Evolutionary conservation across 2,113 vertebrate genomes (phyloP).

Genomic region (Pollimyrus isidori): DNA sequence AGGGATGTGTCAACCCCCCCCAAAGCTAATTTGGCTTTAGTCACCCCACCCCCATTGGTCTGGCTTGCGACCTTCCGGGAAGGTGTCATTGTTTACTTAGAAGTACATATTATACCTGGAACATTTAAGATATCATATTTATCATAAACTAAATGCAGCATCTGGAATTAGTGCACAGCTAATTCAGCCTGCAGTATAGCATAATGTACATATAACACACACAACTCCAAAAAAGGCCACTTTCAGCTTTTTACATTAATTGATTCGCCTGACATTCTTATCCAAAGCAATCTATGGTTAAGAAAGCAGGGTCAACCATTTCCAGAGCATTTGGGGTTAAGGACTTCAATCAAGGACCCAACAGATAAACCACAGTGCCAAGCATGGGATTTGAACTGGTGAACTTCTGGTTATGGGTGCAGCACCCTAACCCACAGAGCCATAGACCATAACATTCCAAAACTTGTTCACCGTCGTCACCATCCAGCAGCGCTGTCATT

Average conservation of each 20-base stretch:
- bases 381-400: background rate
- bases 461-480: background rate
- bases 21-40: background rate
- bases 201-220: background rate
- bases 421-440: background rate
- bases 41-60: background rate
- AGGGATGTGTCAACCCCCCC: background rate
- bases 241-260: background rate
- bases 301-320: background rate
- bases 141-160: background rate
- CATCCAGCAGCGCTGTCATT: background rate
- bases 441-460: background rate
- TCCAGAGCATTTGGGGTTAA: background rate
- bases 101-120: background rate
- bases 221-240: background rate
- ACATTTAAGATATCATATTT: background rate
- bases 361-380: background rate
- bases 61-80: background rate
- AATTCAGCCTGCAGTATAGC: background rate
- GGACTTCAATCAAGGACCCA: background rate
- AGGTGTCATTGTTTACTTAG: background rate
- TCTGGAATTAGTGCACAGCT: background rate
- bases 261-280: background rate
- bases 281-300: background rate
- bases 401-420: background rate